Base-by-base conservation (phyloP, 2,113 vertebrate genomes). In the Xiphophorus couchianus region DNA sequence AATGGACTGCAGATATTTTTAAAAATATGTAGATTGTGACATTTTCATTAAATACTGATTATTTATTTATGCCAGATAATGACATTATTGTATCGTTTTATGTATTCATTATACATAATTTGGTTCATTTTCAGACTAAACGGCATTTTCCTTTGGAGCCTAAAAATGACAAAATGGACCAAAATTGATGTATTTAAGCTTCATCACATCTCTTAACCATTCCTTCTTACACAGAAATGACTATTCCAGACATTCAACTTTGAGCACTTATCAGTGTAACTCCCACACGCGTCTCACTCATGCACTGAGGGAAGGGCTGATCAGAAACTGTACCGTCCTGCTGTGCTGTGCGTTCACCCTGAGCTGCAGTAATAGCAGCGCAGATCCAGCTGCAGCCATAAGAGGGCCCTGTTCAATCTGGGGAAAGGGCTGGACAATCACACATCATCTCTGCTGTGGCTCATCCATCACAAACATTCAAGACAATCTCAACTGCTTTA, bases 361-460 rank as follows among this genome's bases (percentile, higher is more conserved):
- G 48, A 77, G 65, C 76, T 86, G 69, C 62, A 71, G 33, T 62
- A 74, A 66, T 39, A 69, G 62, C 69, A 62, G 72, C 54, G 65
- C 84, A 87, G 73, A 33, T 71, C 74, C 83, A 69, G 33, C 66
- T 81, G 76, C 86, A 74, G 82, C 84, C 86, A 60, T 13, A 33
- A 37, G 80, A 51, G 66, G 83, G 83, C 77, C 42, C 81, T 28
- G 71, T 67, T 74, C 61, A 62, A 28, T 33, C 35, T 5, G 60
- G 61, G 67, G 22, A 66, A 66, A 74, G 81, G 80, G 74, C 80
- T 77, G 78, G 76, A 86, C 77, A 84, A 82, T 79, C 85, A 61
- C 12, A 70, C 82, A 63, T 27, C 72, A 58, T 35, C 61, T 78
- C 75, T 15, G 25, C 64, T 81, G 68, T 68, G 65, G 54, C 69